Evolutionary conservation across 2,797 vertebrate species (phyloP).

Genomic region (Iguana delicatissima): DNA sequence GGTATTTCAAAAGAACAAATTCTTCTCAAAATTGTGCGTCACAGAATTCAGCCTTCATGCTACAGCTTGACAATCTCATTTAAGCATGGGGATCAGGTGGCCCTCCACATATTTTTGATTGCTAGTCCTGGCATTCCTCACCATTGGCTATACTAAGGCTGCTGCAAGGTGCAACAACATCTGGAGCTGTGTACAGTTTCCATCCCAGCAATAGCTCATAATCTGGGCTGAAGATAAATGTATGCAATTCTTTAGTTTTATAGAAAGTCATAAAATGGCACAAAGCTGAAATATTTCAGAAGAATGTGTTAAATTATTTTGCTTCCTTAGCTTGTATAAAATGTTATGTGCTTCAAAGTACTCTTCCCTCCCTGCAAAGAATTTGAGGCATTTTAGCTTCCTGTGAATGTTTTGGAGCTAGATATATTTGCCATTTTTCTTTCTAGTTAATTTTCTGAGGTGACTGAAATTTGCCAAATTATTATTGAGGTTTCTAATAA

Average conservation of each 20-base stretch:
- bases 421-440: slow-evolving; percentile 14
- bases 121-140: background rate
- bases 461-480: background rate
- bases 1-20: slow-evolving; percentile 22
- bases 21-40: background rate
- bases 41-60: background rate
- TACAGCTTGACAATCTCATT: background rate
- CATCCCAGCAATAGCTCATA: background rate
- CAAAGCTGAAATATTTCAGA: background rate
- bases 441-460: slow-evolving; percentile 7
- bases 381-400: background rate
- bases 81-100: no score
- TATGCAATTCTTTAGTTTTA: slow-evolving; percentile 13
- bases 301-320: slow-evolving; percentile 16
- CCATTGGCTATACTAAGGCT: background rate
- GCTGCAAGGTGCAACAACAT: no score
- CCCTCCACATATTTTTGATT: no score
- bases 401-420: background rate
- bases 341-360: background rate
- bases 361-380: background rate
- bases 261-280: background rate
- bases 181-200: background rate
- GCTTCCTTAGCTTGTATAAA: background rate
- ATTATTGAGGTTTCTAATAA: slow-evolving; percentile 1
- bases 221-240: background rate